These are phyloP conservation scores for Pseudotriccus pelzelni DNA, from an alignment of 2,797 vertebrate genomes.

Conservation along the genomic window DNA sequence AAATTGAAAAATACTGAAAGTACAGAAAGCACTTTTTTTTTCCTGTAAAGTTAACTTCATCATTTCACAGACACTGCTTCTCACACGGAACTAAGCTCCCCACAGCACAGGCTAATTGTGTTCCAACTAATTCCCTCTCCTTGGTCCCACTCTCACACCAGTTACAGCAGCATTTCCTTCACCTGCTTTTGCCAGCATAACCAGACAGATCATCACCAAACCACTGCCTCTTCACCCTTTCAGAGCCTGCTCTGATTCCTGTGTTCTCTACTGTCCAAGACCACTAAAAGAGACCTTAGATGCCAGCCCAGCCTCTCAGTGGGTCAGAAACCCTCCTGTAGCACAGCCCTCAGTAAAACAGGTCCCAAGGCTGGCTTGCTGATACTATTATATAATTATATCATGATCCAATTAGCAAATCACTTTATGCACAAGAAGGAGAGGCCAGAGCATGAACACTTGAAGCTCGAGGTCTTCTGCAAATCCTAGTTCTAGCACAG, in stretches of 20 bases:
- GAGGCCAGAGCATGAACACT: neutral
- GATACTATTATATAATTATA: fast-evolving
- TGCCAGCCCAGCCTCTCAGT: neutral
- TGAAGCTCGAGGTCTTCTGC: neutral
- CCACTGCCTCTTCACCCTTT: neutral
- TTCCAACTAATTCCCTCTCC: neutral
- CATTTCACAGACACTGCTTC: neutral
- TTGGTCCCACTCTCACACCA: neutral
- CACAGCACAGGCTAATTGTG: too few relatives aligned
- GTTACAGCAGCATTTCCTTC: neutral
- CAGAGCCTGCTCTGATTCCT: neutral
- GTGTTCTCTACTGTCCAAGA: neutral
- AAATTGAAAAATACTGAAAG: neutral
- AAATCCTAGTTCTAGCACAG: neutral
- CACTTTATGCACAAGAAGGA: neutral
- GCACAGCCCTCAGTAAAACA: neutral
- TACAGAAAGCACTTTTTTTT: neutral
- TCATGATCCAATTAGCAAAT: neutral
- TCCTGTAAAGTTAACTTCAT: neutral
- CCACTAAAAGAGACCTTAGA: neutral
- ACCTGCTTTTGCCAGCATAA: neutral
- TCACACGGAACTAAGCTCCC: neutral
- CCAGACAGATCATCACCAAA: neutral
- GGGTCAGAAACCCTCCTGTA: neutral
- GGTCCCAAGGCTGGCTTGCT: neutral